A percentile compares a stretch with the other conserved stretches of the same genome.
These are phyloP conservation scores for Drosophila ananassae DNA, from an alignment of 1,140 invertebrate species.

Conservation along the genomic window DNA sequence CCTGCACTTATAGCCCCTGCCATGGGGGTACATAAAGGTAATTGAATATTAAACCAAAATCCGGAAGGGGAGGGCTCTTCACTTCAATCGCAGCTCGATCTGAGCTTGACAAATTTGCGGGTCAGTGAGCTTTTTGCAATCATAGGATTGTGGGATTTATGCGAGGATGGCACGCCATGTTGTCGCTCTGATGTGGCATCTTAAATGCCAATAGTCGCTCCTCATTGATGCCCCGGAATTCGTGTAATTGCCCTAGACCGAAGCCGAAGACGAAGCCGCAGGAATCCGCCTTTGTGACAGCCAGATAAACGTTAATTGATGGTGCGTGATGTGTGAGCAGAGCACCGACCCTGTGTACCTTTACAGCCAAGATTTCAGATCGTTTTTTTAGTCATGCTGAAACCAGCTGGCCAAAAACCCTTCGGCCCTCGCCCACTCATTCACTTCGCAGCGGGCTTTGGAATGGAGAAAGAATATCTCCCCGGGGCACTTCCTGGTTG, in stretches of 20 bases:
- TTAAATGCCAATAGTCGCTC: slow-evolving; percentile 67
- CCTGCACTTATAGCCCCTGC: slow-evolving; percentile 34
- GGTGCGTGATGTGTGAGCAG: slow-evolving; percentile 57
- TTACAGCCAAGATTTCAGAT: slow-evolving; percentile 2
- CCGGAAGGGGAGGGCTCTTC: slow-evolving; percentile 1
- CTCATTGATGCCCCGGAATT: slow-evolving; percentile 67
- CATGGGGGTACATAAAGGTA: slow-evolving; percentile 17
- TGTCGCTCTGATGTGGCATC: slow-evolving; percentile 55
- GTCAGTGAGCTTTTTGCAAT: slow-evolving; percentile 15
- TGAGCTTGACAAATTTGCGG: slow-evolving; percentile 52
- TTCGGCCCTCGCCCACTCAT: slow-evolving; percentile 28
- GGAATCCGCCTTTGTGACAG: slow-evolving; percentile 46
- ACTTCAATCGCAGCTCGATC: neutral
- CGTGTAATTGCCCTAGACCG: slow-evolving; percentile 60
- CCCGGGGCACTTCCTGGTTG: slow-evolving; percentile 70
- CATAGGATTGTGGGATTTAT: slow-evolving; percentile 50
- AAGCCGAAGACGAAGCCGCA: slow-evolving; percentile 16
- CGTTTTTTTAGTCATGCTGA: slow-evolving; percentile 12
- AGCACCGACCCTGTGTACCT: neutral
- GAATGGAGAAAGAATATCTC: slow-evolving; percentile 7
- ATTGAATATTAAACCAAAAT: slow-evolving; percentile 63
- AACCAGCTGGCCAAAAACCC: slow-evolving; percentile 4
- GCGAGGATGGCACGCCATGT: slow-evolving; percentile 56
- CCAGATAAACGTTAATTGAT: slow-evolving; percentile 79
- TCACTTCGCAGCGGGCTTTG: slow-evolving; percentile 20